Percentiles rank a stretch among this genome's conserved stretches.
Evolutionary conservation across 2,797 vertebrate species (phyloP).

Genomic region (Eulemur albifrons): DNA sequence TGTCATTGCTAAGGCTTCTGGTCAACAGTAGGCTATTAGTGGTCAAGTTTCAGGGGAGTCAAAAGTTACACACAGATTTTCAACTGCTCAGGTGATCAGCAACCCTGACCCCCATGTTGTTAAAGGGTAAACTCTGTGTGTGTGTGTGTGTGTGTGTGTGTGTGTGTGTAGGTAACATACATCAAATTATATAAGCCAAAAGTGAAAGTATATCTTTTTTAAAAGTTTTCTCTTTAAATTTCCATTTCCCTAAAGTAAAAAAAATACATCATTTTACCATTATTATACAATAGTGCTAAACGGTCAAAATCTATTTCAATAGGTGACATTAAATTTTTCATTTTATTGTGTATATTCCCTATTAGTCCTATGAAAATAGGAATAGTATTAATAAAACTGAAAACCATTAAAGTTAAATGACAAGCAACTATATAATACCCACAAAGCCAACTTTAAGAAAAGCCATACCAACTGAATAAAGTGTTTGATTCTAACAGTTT

Average conservation of each 20-base stretch:
- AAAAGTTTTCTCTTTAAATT: slow-evolving; percentile 14
- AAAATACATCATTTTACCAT: neutral
- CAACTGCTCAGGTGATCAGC: neutral
- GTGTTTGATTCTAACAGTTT: neutral
- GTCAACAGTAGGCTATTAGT: neutral
- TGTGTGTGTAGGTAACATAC: neutral
- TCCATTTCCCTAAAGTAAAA: neutral
- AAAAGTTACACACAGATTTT: neutral
- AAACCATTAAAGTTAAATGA: slow-evolving; percentile 37
- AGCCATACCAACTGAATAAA: neutral
- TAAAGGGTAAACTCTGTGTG: neutral
- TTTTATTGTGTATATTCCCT: neutral
- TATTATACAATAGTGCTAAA: neutral
- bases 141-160: neutral
- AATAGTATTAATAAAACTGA: neutral
- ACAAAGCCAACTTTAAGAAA: slow-evolving; percentile 6
- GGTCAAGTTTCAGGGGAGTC: neutral
- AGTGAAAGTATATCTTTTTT: neutral
- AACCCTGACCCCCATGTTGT: neutral
- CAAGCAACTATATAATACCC: neutral
- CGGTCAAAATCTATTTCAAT: slow-evolving; percentile 12
- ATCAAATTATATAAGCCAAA: slow-evolving; percentile 10
- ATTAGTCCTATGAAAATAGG: neutral
- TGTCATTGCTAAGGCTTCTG: neutral
- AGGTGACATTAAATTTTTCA: neutral